phyloP scores from a whole-genome alignment of 2,113 vertebrate species.

The Nerophis lumbriciformis region DNA sequence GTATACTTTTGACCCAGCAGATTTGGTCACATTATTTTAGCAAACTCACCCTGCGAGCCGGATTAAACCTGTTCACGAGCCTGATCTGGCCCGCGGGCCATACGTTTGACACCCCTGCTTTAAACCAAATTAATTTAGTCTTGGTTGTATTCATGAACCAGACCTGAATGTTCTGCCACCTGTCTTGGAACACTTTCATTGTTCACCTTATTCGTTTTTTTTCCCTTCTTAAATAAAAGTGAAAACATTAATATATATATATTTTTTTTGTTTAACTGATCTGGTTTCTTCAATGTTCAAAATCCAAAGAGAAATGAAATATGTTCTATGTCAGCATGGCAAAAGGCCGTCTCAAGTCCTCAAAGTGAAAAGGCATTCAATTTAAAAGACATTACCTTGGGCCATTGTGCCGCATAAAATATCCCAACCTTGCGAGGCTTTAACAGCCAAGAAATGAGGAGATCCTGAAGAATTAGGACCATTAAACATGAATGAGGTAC shows the following conservation, averaged over 20 bases:
- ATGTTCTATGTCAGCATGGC: not conserved
- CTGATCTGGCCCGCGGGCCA: no score
- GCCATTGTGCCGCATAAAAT: constrained; percentile 35
- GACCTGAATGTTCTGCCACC: no score
- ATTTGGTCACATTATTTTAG: no score
- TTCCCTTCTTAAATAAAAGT: not conserved
- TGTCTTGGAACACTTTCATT: no score
- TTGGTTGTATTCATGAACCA: no score
- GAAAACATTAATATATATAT: not conserved
- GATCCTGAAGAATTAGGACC: constrained; percentile 23
- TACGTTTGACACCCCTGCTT: no score
- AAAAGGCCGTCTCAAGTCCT: not conserved
- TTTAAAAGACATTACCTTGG: constrained; percentile 15
- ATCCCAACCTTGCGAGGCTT: constrained; percentile 23
- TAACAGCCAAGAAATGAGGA: constrained; percentile 36
- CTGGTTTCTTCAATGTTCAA: not conserved
- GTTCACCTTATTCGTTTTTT: no score
- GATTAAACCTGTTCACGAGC: no score
- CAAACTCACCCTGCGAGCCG: no score
- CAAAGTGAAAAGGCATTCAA: constrained; percentile 17
- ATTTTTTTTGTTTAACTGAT: not conserved
- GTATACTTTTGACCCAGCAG: no score
- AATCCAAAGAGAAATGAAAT: not conserved
- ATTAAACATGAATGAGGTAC: constrained; percentile 46
- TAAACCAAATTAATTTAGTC: no score